These are phyloP conservation scores for Tenrec ecaudatus DNA, from an alignment of 2,113 vertebrate species.

Conservation along the genomic window DNA sequence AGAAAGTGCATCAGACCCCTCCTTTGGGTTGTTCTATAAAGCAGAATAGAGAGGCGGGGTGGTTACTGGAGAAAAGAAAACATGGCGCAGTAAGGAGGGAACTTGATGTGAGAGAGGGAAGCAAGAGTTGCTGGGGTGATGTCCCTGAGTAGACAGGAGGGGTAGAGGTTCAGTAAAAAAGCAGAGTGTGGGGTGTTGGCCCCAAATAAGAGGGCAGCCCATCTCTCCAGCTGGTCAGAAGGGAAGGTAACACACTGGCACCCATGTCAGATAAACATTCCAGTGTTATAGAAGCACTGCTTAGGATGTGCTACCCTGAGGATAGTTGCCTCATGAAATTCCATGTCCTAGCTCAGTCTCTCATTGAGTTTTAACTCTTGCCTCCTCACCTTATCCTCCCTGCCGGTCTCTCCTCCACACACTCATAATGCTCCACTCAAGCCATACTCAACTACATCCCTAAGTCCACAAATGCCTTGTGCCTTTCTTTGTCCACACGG, in stretches of 20 bases:
- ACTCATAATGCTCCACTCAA: neutral
- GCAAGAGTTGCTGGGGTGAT: neutral
- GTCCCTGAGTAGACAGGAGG: neutral
- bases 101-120: neutral
- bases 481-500: neutral
- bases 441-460: neutral
- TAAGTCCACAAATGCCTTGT: neutral
- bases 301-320: neutral
- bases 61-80: neutral
- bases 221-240: neutral
- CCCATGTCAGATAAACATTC: constrained; percentile 13
- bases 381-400: neutral
- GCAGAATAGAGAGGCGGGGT: neutral
- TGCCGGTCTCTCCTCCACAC: neutral
- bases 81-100: neutral
- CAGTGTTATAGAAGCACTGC: constrained; percentile 6
- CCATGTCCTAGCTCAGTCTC: neutral
- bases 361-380: neutral
- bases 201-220: neutral
- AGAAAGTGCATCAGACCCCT: neutral
- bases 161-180: constrained; percentile 12
- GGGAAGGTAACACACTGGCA: neutral
- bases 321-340: neutral
- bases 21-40: neutral
- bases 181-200: neutral